phyloP scores from a whole-genome alignment of 1,140 invertebrate genomes.

The Popillia japonica region DNA sequence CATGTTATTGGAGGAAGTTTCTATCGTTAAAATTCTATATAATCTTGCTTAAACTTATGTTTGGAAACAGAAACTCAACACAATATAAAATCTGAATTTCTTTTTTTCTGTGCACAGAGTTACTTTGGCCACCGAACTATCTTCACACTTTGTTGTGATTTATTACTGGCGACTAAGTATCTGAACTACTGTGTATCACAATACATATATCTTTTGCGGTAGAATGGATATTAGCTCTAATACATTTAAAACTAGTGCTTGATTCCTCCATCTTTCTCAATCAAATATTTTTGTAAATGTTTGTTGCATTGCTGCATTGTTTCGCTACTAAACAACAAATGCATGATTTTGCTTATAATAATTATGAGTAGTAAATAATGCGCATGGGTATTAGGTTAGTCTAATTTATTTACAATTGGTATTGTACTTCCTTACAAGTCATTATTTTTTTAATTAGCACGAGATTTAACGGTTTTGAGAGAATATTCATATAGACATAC shows the following conservation, averaged over 20 bases:
- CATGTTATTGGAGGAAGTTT: background rate
- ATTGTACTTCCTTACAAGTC: too few relatives aligned
- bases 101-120: slow-evolving; percentile 47
- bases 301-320: background rate
- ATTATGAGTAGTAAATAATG: too few relatives aligned
- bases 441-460: too few relatives aligned
- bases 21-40: background rate
- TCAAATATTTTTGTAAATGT: slow-evolving; percentile 5
- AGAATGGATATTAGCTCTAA: background rate
- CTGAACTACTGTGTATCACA: slow-evolving; percentile 12
- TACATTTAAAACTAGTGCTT: background rate
- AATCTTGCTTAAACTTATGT: slow-evolving; percentile 20
- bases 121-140: slow-evolving; percentile 50
- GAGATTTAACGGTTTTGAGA: background rate
- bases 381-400: background rate
- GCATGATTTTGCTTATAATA: background rate
- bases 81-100: slow-evolving; percentile 23
- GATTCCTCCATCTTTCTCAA: slow-evolving; percentile 12
- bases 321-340: background rate
- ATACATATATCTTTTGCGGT: background rate
- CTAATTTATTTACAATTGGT: background rate
- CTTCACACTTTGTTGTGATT: slow-evolving; percentile 10
- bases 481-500: too few relatives aligned
- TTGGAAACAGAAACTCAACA: slow-evolving; percentile 45
- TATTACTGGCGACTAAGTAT: slow-evolving; percentile 13